Base-by-base conservation (phyloP, 2,888 invertebrate species). In the Caenorhabditis uteleia region DNA sequence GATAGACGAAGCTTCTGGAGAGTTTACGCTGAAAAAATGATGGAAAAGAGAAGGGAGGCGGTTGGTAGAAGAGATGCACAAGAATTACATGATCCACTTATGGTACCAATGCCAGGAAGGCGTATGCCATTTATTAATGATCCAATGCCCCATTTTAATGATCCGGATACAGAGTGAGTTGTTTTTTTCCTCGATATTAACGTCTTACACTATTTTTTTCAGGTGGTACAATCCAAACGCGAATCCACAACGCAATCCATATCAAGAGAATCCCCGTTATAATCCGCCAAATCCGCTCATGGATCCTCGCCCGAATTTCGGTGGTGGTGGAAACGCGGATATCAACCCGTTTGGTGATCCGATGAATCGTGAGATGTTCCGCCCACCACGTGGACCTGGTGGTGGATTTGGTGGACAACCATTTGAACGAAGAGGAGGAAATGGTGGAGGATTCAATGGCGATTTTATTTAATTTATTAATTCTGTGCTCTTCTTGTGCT, bases 341-440 rank as follows among this genome's bases (percentile, higher is more conserved):
- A 43, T 51, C 7, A 48, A 62, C 31, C 26, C 51, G 14, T 56
- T 61, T 45, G 38, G 47, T 5, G 59, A 49, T 12, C 36, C 29
- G 12, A 38, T 53, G 20, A 40, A 34, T 14, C 31, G 18, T 2
- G 53, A 53, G 31, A 48, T 48, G 1, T 31, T 53, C 23, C 33
- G 50, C n/a, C 40, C 42, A 12, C 53, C 62, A 43, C 49, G 61
- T 46, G 57, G 62, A 2, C 48, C 29, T 14, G 29, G 3, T n/a
- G 50, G 61, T 8, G 50, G 59, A 26, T 42, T 21, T 39, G 48
- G 43, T 8, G 53, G 59, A 44, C 42, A 47, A 44, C 59, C 59
- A 31, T 59, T 53, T 18, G 26, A 21, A 7, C 43, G 59, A 38
- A 34, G 45, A 10, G 57, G 58, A 20, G 59, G 59, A 26, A 16